Evolutionary conservation across 64 coral and sea anemone species (phyloP), one percentile per base, ranked within the genome.

Genomic region (Pocillopora damicornis): DNA sequence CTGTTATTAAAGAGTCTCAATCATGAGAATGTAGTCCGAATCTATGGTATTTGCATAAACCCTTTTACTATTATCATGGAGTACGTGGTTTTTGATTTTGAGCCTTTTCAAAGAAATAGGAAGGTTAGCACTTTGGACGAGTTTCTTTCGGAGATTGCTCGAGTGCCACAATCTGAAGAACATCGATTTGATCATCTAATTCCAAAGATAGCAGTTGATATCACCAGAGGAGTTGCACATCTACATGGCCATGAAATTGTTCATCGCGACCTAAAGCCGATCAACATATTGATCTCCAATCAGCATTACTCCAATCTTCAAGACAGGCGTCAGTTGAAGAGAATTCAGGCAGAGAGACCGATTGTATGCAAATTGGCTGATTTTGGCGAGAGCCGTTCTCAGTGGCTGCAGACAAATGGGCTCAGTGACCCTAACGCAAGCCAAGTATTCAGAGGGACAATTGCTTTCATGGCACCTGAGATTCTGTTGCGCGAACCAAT

Each of bases 201-300:
- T 35, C 60, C 86, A 79, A 62, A 77, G 84, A 62, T 79, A 77
- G 81, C 81, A 83, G 37, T n/a, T 62, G 88, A 93, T 38, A 61
- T 88, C 57, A 37, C 91, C 11, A 62, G 63, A 22, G 91, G 83
- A 69, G 71, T 93, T 26, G 8, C 37, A 3, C 90, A 90, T 23
- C 79, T 93, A n/a, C 91, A 98, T 75, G n/a, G 35, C 26, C 56
- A 45, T 5, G 78, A 87, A 10, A 80, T 87, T 16, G 82, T 60
- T 13, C 91, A 98, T 56, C 84, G 95, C 30, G 95, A 98, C 63
- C 72, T 98, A 58, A 98, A 98, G 35, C 88, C 95, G 57, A 80
- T 78, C 16, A 98, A 98, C 60, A 62, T 98, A 9, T 58, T 98
- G n/a, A 81, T 98, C 45, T 88, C 88, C 15, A 98, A 98, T 75